Evolutionary conservation across 2,113 vertebrate species (phyloP).

Genomic region (Paramormyrops kingsleyae): DNA sequence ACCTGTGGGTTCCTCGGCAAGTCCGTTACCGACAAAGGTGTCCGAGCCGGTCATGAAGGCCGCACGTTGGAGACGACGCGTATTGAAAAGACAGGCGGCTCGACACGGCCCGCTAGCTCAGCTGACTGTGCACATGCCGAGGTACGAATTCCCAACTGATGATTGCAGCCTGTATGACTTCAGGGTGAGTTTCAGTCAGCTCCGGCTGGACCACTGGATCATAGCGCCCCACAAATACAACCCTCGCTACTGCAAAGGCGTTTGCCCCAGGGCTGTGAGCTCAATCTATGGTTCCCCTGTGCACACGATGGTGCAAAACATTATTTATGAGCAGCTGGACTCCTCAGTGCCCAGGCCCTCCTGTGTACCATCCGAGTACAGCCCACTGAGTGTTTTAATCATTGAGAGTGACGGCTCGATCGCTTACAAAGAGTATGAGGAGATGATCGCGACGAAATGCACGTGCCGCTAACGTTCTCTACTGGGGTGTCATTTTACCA

Average conservation of each 20-base stretch:
- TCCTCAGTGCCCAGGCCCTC: constrained; percentile 74
- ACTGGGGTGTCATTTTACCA: constrained; percentile 18
- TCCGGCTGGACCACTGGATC: constrained; percentile 88
- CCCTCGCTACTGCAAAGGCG: constrained; percentile 85
- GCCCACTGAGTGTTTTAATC: constrained; percentile 80
- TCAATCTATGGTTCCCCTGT: constrained; percentile 85
- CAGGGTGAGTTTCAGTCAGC: constrained; percentile 79
- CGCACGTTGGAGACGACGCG: constrained; percentile 56
- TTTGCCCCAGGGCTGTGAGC: constrained; percentile 70
- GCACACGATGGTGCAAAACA: constrained; percentile 88
- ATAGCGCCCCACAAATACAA: constrained; percentile 84
- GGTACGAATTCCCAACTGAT: constrained; percentile 59
- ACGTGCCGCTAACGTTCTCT: constrained; percentile 73
- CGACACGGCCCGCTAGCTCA: constrained; percentile 39
- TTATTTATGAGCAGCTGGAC: constrained; percentile 84
- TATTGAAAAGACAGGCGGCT: constrained; percentile 28
- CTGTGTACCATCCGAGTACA: constrained; percentile 84
- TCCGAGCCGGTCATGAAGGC: constrained; percentile 31
- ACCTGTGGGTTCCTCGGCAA: constrained; percentile 12
- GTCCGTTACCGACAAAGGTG: neutral
- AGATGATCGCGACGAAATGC: constrained; percentile 89
- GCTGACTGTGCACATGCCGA: constrained; percentile 62
- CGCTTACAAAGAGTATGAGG: constrained; percentile 83
- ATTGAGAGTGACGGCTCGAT: constrained; percentile 83
- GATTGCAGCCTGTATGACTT: constrained; percentile 86